These are phyloP conservation scores for Pseudomyrmex cubaensis DNA, from an alignment of 1,140 invertebrate species.

Conservation along the genomic window DNA sequence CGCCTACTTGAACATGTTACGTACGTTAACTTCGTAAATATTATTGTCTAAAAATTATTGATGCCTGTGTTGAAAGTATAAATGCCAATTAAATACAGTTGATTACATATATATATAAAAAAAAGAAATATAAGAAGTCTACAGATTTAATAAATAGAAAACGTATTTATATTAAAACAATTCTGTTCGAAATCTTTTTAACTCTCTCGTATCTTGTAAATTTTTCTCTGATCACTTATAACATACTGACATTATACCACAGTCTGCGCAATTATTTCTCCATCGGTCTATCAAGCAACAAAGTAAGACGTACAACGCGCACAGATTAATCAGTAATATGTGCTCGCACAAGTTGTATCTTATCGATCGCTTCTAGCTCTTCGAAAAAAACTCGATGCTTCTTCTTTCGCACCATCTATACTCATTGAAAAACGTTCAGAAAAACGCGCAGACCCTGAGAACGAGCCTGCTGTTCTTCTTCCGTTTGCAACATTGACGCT, in stretches of 20 bases:
- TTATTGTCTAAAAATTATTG: constrained; percentile 3
- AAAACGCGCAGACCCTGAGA: constrained; percentile 48
- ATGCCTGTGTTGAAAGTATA: background rate
- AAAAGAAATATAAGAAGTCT: background rate
- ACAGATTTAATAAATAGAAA: background rate
- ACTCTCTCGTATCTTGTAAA: background rate
- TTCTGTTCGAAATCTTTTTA: background rate
- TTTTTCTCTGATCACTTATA: no score
- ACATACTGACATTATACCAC: no score
- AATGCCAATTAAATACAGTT: constrained; percentile 3
- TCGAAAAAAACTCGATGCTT: background rate
- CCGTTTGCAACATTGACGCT: background rate
- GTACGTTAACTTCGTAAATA: constrained; percentile 38
- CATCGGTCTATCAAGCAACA: background rate
- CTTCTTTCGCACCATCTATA: background rate
- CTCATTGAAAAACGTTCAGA: background rate
- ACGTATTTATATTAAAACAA: background rate
- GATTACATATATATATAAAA: background rate
- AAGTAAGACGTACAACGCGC: background rate
- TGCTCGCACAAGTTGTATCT: background rate
- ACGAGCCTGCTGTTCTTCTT: background rate
- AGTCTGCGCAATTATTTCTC: no score
- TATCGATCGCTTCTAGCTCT: constrained; percentile 22
- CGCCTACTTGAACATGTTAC: constrained; percentile 55
- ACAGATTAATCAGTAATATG: constrained; percentile 6